Evolutionary conservation across 2,888 invertebrate genomes (phyloP).

Genomic region (Chloroclystis v-ata): DNA sequence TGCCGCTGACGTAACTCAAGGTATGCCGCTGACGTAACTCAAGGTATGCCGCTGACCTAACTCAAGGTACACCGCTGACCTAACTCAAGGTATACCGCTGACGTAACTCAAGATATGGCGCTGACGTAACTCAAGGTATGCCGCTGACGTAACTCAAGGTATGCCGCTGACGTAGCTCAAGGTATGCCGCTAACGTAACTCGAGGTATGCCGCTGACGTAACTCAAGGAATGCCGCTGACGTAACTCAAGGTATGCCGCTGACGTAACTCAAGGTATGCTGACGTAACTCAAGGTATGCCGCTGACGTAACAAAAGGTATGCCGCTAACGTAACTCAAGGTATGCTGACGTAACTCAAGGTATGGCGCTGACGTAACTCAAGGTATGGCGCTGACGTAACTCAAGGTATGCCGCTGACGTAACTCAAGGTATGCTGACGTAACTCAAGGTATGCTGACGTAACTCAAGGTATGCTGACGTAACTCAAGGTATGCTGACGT

Average conservation of each 20-base stretch:
- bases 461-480: constrained; percentile 57
- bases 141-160: no score
- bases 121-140: no score
- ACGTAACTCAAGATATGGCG: no score
- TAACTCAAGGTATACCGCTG: no score
- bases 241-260: constrained; percentile 62
- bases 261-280: constrained; percentile 63
- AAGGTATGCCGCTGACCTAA: constrained; percentile 59
- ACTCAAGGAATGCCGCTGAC: no score
- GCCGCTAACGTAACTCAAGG: constrained; percentile 64
- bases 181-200: constrained; percentile 59
- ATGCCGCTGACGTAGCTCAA: constrained; percentile 67
- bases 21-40: constrained; percentile 57
- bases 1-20: no score
- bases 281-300: constrained; percentile 56
- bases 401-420: constrained; percentile 60
- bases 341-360: constrained; percentile 57
- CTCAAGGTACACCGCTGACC: constrained; percentile 56
- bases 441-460: constrained; percentile 57
- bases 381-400: constrained; percentile 58
- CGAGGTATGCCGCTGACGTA: constrained; percentile 54
- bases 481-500: constrained; percentile 57
- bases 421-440: constrained; percentile 57
- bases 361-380: constrained; percentile 55
- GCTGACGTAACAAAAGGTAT: no score